Conservation (phyloP, 2,113 vertebrate genomes). For the Mormyrus lacerda region DNA sequence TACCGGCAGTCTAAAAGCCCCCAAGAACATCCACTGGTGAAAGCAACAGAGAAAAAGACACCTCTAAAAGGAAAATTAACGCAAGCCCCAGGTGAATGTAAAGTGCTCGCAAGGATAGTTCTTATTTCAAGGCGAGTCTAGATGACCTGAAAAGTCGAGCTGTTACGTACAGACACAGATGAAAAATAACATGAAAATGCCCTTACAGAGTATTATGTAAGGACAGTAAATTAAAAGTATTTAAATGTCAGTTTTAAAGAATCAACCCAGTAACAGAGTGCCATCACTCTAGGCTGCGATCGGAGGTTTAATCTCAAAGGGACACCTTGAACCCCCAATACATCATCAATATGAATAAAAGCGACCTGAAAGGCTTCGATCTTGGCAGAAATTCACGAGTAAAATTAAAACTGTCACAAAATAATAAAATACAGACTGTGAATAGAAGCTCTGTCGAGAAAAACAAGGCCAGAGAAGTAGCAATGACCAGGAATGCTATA, state of each 20-base stretch:
- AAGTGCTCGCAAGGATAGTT: background rate
- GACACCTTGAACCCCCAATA: constrained; percentile 61
- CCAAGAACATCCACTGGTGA: background rate
- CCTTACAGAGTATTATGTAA: background rate
- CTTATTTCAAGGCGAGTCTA: background rate
- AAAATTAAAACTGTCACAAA: constrained; percentile 67
- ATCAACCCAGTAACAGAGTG: constrained; percentile 18
- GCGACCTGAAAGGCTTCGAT: constrained; percentile 54
- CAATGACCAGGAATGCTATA: constrained; percentile 47
- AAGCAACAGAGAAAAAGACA: background rate
- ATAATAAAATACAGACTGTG: constrained; percentile 72
- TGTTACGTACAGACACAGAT: background rate
- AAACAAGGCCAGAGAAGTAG: constrained; percentile 67
- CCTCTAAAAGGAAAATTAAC: background rate
- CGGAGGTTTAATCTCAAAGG: constrained; percentile 47
- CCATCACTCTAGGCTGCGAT: constrained; percentile 33
- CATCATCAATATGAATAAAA: constrained; percentile 28
- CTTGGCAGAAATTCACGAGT: constrained; percentile 66
- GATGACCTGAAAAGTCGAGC: background rate
- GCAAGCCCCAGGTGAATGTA: background rate
- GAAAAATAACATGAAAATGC: background rate
- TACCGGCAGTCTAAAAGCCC: background rate
- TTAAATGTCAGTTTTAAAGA: constrained; percentile 25
- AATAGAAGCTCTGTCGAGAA: constrained; percentile 79
- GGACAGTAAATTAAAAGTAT: constrained; percentile 5